phyloP scores from a whole-genome alignment of 2,113 vertebrate genomes.

The Natator depressus region DNA sequence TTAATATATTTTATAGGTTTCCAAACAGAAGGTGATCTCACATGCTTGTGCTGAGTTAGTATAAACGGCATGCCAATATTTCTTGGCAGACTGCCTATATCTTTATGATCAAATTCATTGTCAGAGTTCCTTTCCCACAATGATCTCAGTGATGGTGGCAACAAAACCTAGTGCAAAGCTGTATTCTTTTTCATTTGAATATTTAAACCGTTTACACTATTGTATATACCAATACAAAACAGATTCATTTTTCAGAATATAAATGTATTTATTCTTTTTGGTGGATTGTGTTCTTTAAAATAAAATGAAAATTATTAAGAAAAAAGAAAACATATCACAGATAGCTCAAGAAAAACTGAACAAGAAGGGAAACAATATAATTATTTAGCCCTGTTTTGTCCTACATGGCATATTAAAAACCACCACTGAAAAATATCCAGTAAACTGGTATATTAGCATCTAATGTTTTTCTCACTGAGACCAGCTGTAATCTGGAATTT shows the following conservation, averaged over 20 bases:
- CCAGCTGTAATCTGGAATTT: background rate
- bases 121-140: accelerated
- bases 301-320: background rate
- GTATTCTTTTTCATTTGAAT: background rate
- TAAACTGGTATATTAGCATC: background rate
- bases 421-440: background rate
- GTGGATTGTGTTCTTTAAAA: background rate
- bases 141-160: background rate
- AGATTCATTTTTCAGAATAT: background rate
- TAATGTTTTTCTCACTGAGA: background rate
- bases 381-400: background rate
- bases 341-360: background rate
- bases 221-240: background rate
- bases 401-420: background rate
- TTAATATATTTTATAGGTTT: background rate
- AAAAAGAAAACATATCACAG: background rate
- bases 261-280: background rate
- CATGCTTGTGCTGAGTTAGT: background rate
- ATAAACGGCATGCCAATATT: background rate
- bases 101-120: background rate
- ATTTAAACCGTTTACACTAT: background rate
- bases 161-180: background rate
- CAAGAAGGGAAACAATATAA: slow-evolving; percentile 19
- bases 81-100: background rate
- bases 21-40: background rate